A percentile compares a stretch with the other conserved stretches of the same genome.
Conservation (phyloP, 1,140 invertebrate species). For the Holotrichia oblita region DNA sequence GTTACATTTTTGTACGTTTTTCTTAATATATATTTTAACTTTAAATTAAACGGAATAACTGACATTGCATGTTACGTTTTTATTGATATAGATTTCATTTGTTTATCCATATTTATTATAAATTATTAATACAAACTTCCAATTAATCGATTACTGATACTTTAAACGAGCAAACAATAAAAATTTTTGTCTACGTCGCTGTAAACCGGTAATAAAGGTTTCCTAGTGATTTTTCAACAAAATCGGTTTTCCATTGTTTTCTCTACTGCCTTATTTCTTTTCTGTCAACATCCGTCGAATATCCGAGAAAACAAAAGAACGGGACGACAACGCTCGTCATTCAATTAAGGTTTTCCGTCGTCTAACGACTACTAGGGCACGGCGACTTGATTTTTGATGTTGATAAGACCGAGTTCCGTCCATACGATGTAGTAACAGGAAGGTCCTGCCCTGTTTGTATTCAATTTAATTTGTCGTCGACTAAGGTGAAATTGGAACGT, state of each 20-base stretch:
- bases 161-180: too few relatives aligned
- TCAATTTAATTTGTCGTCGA: constrained; percentile 5
- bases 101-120: too few relatives aligned
- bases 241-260: background rate
- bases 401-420: background rate
- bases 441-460: constrained; percentile 11
- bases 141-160: too few relatives aligned
- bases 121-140: too few relatives aligned
- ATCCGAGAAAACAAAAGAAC: background rate
- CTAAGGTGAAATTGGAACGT: background rate
- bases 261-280: background rate
- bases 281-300: background rate
- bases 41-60: too few relatives aligned
- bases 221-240: background rate
- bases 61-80: too few relatives aligned
- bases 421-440: background rate
- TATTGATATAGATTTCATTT: too few relatives aligned
- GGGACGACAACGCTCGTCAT: constrained; percentile 1
- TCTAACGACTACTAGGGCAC: background rate
- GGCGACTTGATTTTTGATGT: constrained; percentile 4
- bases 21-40: too few relatives aligned
- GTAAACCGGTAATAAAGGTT: background rate
- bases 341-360: constrained; percentile 16
- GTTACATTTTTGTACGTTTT: too few relatives aligned
- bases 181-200: too few relatives aligned